These are phyloP conservation scores for Synaphobranchus kaupii DNA, from an alignment of 2,797 vertebrate species.

Conservation along the genomic window DNA sequence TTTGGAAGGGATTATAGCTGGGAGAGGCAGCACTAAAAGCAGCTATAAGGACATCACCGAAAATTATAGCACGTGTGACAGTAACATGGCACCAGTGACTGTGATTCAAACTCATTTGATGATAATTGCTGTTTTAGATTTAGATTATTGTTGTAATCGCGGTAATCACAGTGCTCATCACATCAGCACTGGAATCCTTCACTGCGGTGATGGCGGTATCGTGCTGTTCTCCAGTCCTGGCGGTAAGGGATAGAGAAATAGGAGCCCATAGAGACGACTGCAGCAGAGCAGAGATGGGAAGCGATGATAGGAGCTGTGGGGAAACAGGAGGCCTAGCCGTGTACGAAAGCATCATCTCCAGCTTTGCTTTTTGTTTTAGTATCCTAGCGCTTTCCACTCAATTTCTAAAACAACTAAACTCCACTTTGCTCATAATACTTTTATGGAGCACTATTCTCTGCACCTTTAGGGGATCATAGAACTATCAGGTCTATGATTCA, in stretches of 20 bases:
- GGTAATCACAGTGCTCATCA: neutral
- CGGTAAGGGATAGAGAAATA: neutral
- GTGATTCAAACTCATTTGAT: neutral
- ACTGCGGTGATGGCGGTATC: neutral
- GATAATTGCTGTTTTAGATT: conserved; percentile 15
- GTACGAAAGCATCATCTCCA: neutral
- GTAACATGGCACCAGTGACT: neutral
- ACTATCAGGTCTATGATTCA: neutral
- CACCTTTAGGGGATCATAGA: neutral
- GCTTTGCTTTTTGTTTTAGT: neutral
- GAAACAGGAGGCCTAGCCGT: no score
- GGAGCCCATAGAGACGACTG: neutral
- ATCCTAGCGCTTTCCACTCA: neutral
- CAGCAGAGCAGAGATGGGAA: neutral
- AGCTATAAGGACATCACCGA: neutral
- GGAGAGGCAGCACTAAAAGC: neutral
- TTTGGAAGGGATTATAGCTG: no score
- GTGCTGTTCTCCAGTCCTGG: neutral
- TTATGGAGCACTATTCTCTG: neutral
- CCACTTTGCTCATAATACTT: neutral
- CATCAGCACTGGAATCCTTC: conserved; percentile 5
- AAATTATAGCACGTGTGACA: neutral
- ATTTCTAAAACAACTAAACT: neutral
- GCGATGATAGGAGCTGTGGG: neutral
- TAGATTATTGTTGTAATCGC: neutral